phyloP scores from a whole-genome alignment of 2,113 vertebrate genomes.

The Greenwoodochromis staneri region DNA sequence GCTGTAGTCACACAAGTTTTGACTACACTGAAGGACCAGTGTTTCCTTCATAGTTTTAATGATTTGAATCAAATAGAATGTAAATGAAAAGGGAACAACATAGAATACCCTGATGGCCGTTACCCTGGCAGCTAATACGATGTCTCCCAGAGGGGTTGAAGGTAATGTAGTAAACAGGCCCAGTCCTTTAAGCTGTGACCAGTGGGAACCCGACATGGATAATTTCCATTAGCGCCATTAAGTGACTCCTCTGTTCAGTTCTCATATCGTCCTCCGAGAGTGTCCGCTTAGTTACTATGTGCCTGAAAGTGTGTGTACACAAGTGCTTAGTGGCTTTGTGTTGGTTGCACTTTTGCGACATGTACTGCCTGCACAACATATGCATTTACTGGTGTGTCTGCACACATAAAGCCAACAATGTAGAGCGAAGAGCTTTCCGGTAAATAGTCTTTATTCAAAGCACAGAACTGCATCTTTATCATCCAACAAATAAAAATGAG shows the following conservation, averaged over 20 bases:
- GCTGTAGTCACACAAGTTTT: not conserved
- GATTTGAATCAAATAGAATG: not conserved
- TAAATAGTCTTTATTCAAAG: constrained; percentile 43
- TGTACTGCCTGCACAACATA: not conserved
- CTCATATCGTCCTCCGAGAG: not conserved
- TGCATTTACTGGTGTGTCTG: not conserved
- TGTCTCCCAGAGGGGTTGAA: not conserved
- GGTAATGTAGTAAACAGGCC: constrained; percentile 31
- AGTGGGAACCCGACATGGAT: constrained; percentile 1
- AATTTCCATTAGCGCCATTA: constrained; percentile 41
- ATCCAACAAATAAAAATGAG: not conserved
- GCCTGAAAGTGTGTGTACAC: not conserved
- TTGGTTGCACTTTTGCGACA: not conserved
- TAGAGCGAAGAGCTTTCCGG: constrained; percentile 14
- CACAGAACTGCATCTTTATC: constrained; percentile 25
- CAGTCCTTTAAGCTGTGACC: constrained; percentile 26
- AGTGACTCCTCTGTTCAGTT: not conserved
- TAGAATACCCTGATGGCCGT: not conserved
- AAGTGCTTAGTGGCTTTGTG: not conserved
- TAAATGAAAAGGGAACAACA: not conserved
- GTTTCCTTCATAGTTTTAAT: not conserved
- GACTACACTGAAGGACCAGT: not conserved
- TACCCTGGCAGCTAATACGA: constrained; percentile 8
- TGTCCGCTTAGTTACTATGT: not conserved
- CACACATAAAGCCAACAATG: not conserved